Evolutionary conservation across 2,888 invertebrate species (phyloP).

Genomic region (Lypha dubia): DNA sequence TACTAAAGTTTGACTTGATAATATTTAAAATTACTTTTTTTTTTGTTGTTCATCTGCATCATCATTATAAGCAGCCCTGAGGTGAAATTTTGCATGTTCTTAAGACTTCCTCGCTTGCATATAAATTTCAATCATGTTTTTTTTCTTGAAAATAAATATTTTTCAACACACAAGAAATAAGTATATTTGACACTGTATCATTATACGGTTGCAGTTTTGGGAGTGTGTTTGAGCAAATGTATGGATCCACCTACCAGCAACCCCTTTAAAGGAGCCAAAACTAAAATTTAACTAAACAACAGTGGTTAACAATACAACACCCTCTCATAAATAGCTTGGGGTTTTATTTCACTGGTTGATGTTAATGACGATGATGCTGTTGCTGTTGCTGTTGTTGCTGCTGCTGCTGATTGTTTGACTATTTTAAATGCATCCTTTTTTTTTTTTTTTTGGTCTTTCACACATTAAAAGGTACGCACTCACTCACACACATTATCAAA

Average conservation of each 20-base stretch:
- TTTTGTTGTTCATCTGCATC: constrained; percentile 5
- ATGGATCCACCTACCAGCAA: constrained; percentile 62
- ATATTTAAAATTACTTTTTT: constrained; percentile 43
- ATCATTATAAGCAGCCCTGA: constrained; percentile 59
- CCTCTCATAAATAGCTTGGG: constrained; percentile 69
- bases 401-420: constrained; percentile 63
- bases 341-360: constrained; percentile 56
- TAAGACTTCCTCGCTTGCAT: constrained; percentile 42
- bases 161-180: constrained; percentile 19
- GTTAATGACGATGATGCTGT: constrained; percentile 12
- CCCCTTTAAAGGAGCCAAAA: constrained; percentile 20
- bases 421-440: constrained; percentile 68
- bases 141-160: constrained; percentile 26
- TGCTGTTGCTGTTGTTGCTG: constrained; percentile 14
- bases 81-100: constrained; percentile 63
- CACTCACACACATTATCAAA: constrained; percentile 25
- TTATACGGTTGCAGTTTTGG: constrained; percentile 83
- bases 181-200: constrained; percentile 79
- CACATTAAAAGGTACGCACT: background rate
- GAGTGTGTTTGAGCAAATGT: constrained; percentile 73
- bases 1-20: constrained; percentile 44
- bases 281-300: constrained; percentile 38
- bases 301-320: constrained; percentile 67
- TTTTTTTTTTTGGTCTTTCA: constrained; percentile 17
- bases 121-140: constrained; percentile 43